Evolutionary conservation across 2,888 invertebrate genomes (phyloP), one percentile per base, ranked within the genome.

Genomic region (Therioaphis trifolii): DNA sequence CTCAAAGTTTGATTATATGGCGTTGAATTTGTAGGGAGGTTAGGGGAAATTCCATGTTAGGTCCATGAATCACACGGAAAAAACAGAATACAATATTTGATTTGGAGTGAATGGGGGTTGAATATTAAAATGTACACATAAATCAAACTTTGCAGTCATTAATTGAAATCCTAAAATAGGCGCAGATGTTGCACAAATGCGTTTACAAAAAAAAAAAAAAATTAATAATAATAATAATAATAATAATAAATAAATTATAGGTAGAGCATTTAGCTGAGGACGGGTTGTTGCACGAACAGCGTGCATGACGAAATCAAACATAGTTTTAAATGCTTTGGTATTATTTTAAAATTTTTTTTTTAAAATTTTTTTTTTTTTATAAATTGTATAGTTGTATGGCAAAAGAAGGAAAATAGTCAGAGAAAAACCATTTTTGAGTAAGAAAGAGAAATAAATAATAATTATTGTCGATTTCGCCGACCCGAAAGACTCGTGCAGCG

Each of bases 161-260:
- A 72, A 35, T 66, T n/a, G 14, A 63, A 82, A 82, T 61, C 46
- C 12, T 61, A 18, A 71, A 55, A 49, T 15, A 80, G 29, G 27
- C 71, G 46, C 49, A 21, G 5, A 55, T 29, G 24, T 66, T 18
- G 35, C 55, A 72, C 35, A 72, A 80, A 80, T 58, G 79, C 43
- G 61, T 61, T 79, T 35, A 58, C 18, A 78, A 21, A 78, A 40
- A 71, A 79, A 58, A 46, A 63, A 46, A 29, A 72, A 52, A 29
- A 49, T 52, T 72, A 74, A 74, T 71, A 49, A 72, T 21, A 40
- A 46, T 71, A 27, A 71, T 18, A 46, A 75, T 61, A 27, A 76
- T 52, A 35, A 77, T 52, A 66, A 77, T 52, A 66, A 78, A 78
- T 78, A 79, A 79, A 79, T 79, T 69, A 79, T 79, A 79, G 78